These are phyloP conservation scores for Ciconia boyciana DNA, from an alignment of 2,113 vertebrate species.

Conservation along the genomic window DNA sequence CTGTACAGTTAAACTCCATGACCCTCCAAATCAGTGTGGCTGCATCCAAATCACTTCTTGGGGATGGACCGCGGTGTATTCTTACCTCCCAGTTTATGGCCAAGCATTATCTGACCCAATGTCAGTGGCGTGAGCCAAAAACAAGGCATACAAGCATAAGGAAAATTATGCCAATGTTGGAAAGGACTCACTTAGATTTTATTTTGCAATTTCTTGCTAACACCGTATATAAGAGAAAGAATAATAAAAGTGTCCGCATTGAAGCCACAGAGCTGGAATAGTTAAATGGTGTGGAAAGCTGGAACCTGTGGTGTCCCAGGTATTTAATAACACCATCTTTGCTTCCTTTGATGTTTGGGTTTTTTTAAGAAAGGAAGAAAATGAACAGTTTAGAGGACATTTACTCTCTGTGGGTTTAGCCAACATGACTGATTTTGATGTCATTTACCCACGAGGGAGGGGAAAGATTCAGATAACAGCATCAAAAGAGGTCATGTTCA, in stretches of 20 bases:
- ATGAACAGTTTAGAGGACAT: slow-evolving; percentile 6
- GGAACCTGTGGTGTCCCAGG: neutral
- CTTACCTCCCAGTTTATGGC: neutral
- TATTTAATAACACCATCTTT: neutral
- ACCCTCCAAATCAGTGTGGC: neutral
- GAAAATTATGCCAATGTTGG: neutral
- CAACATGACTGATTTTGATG: slow-evolving; percentile 38
- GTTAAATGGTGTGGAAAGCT: neutral
- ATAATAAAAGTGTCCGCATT: neutral
- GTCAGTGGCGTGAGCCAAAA: neutral
- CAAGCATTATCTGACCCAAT: neutral
- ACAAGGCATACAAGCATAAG: neutral
- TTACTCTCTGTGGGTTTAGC: slow-evolving; percentile 1
- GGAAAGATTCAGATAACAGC: neutral
- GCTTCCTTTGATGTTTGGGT: neutral
- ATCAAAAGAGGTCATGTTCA: slow-evolving; percentile 37
- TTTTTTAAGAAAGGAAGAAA: neutral
- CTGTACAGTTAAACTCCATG: neutral
- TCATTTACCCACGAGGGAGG: slow-evolving; percentile 30
- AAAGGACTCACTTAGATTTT: neutral
- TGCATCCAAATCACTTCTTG: neutral
- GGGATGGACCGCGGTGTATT: neutral
- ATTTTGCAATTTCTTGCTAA: neutral
- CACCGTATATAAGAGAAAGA: neutral
- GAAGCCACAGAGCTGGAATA: neutral